phyloP scores from a whole-genome alignment of 2,113 vertebrate genomes.

The Lepus timidus region DNA sequence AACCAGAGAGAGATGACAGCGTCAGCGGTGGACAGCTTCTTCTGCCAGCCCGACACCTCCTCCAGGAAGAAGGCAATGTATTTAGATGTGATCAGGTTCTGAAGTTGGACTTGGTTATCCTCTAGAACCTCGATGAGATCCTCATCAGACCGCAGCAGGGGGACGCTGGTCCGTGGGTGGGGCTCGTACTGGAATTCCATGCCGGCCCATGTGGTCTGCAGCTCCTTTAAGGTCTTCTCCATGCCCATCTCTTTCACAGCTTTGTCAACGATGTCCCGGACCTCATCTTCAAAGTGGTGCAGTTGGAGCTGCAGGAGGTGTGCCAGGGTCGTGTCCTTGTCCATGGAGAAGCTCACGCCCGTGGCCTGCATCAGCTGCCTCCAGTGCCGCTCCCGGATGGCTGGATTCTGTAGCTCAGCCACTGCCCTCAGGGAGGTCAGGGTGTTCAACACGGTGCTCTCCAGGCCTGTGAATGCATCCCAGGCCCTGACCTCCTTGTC shows the following conservation, averaged over 20 bases:
- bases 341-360: slow-evolving; percentile 92
- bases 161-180: slow-evolving; percentile 89
- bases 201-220: slow-evolving; percentile 90
- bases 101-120: slow-evolving; percentile 97
- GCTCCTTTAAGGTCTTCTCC: slow-evolving; percentile 92
- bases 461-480: slow-evolving; percentile 94
- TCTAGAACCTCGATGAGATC: slow-evolving; percentile 96
- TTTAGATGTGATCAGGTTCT: slow-evolving; percentile 96
- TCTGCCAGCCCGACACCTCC: slow-evolving; percentile 95
- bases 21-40: slow-evolving; percentile 91
- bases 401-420: slow-evolving; percentile 94
- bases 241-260: slow-evolving; percentile 93
- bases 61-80: slow-evolving; percentile 95
- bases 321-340: slow-evolving; percentile 90
- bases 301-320: slow-evolving; percentile 95
- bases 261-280: slow-evolving; percentile 94
- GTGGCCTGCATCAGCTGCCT: slow-evolving; percentile 94
- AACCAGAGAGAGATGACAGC: slow-evolving; percentile 95
- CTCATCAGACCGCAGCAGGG: slow-evolving; percentile 91
- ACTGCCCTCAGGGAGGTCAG: slow-evolving; percentile 92
- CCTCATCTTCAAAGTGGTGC: slow-evolving; percentile 95
- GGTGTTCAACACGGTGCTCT: slow-evolving; percentile 92
- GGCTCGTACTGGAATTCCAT: slow-evolving; percentile 95
- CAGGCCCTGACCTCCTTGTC: slow-evolving; percentile 95
- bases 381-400: slow-evolving; percentile 96